Evolutionary conservation across 2,888 invertebrate genomes (phyloP).

Genomic region (Theristus sp.): DNA sequence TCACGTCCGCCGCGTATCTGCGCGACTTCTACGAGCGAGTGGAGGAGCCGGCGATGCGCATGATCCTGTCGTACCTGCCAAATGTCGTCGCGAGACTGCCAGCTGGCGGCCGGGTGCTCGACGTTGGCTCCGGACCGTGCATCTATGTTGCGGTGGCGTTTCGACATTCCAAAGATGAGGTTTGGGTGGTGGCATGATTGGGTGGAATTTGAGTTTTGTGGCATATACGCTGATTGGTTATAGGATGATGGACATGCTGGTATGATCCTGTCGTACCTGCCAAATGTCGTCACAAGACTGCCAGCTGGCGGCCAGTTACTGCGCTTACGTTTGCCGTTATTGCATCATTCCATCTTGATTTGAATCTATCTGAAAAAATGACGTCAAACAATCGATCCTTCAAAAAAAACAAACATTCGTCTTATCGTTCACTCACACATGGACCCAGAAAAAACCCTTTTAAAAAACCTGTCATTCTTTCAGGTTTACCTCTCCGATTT

Average conservation of each 20-base stretch:
- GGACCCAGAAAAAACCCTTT: too few relatives aligned
- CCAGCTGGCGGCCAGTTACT: neutral
- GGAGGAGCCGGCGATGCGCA: conserved; percentile 6
- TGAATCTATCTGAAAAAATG: too few relatives aligned
- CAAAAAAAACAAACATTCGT: too few relatives aligned
- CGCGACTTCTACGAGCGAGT: conserved; percentile 3
- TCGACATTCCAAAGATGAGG: neutral
- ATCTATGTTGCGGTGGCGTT: conserved; percentile 1
- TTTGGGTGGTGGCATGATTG: too few relatives aligned
- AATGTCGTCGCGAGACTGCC: neutral
- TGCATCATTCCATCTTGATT: too few relatives aligned
- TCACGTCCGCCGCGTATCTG: conserved; percentile 1
- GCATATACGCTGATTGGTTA: too few relatives aligned
- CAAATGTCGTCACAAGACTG: neutral
- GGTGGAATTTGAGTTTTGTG: too few relatives aligned
- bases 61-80: neutral
- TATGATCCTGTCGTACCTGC: neutral
- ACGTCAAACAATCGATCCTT: too few relatives aligned
- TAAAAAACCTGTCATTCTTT: neutral
- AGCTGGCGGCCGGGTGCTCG: neutral
- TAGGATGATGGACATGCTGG: too few relatives aligned
- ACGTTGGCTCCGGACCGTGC: conserved; percentile 3
- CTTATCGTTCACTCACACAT: too few relatives aligned
- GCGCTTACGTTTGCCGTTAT: too few relatives aligned
- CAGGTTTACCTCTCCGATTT: conserved; percentile 4